Conservation (phyloP, 2,797 vertebrate species). For the Allobates femoralis region DNA sequence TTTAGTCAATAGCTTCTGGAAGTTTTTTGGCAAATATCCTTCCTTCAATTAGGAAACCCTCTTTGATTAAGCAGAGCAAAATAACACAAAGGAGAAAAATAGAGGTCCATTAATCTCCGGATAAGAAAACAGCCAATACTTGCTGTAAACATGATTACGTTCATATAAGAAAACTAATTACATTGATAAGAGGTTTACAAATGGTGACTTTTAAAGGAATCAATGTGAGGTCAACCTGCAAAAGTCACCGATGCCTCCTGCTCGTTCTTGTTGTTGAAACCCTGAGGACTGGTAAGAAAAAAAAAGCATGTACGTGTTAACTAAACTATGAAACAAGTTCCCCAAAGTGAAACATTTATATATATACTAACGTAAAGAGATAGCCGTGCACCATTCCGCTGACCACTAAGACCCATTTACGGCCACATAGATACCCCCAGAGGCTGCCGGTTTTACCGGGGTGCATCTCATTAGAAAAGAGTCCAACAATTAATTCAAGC, state of each 20-base stretch:
- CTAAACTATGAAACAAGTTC: too few species aligned
- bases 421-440: too few species aligned
- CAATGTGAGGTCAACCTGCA: neutral
- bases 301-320: neutral
- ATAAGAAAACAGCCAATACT: constrained; percentile 25
- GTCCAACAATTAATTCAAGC: too few species aligned
- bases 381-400: too few species aligned
- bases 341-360: too few species aligned
- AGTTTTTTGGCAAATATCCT: neutral
- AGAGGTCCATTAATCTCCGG: constrained; percentile 29
- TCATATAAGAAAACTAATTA: constrained; percentile 30
- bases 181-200: constrained; percentile 32
- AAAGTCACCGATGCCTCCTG: neutral
- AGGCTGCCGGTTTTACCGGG: too few species aligned
- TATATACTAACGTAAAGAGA: too few species aligned
- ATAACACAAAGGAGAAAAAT: constrained; percentile 13
- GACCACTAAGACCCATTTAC: too few species aligned
- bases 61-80: neutral
- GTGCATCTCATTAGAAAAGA: too few species aligned
- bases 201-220: constrained; percentile 14
- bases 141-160: constrained; percentile 10
- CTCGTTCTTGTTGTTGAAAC: neutral
- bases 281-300: neutral
- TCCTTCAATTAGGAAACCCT: neutral
- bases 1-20: neutral